Evolutionary conservation across 2,797 vertebrate genomes (phyloP).

Genomic region (Characodon lateralis): DNA sequence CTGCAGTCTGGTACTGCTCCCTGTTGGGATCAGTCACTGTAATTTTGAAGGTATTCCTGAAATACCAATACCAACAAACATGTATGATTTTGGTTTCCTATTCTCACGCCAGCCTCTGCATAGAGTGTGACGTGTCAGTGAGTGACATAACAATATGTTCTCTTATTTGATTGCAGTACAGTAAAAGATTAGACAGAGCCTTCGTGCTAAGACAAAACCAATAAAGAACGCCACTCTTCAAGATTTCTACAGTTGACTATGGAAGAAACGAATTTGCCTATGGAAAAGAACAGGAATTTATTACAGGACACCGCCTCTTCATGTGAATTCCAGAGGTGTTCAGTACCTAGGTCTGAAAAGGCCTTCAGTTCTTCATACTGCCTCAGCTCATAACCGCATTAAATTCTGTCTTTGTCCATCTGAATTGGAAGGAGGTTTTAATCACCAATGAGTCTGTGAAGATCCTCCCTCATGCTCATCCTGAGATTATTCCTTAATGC

Average conservation of each 20-base stretch:
- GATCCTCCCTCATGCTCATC: conserved; percentile 10
- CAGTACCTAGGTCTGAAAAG: no score
- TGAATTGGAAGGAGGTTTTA: conserved; percentile 30
- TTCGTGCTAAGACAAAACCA: conserved; percentile 17
- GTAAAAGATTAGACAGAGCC: conserved; percentile 20
- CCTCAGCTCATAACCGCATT: no score
- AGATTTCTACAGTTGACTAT: conserved; percentile 1
- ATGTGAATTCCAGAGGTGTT: no score
- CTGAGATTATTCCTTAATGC: conserved; percentile 36
- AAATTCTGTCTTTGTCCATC: conserved; percentile 50
- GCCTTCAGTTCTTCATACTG: no score
- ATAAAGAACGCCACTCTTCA: conserved; percentile 4
- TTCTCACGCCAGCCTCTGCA: background rate
- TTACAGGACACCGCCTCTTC: background rate
- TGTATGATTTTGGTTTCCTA: background rate
- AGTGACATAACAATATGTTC: conserved; percentile 9
- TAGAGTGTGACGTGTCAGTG: background rate
- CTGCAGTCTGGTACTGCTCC: background rate
- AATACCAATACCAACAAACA: background rate
- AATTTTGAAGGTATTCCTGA: background rate
- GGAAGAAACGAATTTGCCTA: background rate
- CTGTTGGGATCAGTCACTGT: conserved; percentile 4
- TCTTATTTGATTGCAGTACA: conserved; percentile 15
- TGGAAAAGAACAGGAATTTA: conserved; percentile 12
- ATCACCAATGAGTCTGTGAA: conserved; percentile 39